Evolutionary conservation across 2,797 vertebrate species (phyloP), one percentile per base, ranked within the genome.

Genomic region (Pelobates cultripes): DNA sequence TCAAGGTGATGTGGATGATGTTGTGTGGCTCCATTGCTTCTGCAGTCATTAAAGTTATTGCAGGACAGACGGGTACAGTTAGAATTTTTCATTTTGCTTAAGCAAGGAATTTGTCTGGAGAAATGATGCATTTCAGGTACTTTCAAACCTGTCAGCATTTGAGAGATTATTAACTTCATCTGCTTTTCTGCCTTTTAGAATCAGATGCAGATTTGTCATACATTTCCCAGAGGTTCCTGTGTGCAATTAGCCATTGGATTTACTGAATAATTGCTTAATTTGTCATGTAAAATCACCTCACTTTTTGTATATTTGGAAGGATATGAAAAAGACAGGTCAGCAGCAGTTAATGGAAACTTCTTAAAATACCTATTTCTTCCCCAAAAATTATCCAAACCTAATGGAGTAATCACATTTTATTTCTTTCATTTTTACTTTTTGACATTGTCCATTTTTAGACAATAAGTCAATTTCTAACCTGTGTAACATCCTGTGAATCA

Each of bases 231-330:
- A 91, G 92, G 95, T 92, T 93, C 93, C 92, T 73, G 3, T 88
- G 92, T 86, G 88, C 93, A 96, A 96, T 97, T 94, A 90, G 87
- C 91, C 89, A 89, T 90, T 87, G 92, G 92, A 95, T 94, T 95
- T 93, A 91, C 91, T 70, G 86, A 94, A 91, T 96, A 96, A 97
- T 98, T 96, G 95, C 94, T 96, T 95, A 90, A 94, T 95, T 96
- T 95, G 94, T 93, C 92, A 93, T 93, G 90, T 95, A 91, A 93
- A 95, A 93, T 88, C 88, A 69, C 82, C 90, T 94, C 94, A 93
- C 95, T 94, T 95, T 94, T 94, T 91, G 91, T 91, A 86, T 92
- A 85, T 83, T 86, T 85, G 85, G 87, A 85, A 89, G 85, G 70
- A 82, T 84, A 89, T 90, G 86, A 86, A 89, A 93, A 86, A 91